Base-by-base conservation (phyloP, 2,113 vertebrate genomes). In the Melospiza georgiana region DNA sequence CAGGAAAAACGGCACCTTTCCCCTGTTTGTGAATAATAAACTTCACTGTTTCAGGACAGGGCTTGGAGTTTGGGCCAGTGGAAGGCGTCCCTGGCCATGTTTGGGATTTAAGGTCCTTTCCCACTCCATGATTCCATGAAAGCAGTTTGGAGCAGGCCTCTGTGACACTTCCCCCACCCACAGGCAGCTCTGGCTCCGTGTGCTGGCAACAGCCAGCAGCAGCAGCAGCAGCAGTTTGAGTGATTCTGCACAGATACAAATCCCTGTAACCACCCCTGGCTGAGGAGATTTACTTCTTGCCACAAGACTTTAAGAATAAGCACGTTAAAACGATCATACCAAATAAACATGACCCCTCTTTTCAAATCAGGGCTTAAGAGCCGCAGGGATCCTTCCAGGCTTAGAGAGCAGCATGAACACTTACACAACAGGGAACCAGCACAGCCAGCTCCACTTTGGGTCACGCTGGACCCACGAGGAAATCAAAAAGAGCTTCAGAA, bases 241-340 rank as follows among this genome's bases (percentile, higher is more conserved):
- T 57, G 81, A 93, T 79, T n/a, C 59, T 83, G 69, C 87, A 69
- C 72, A 84, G 84, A 87, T 75, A 19, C 43, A 74, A 94, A 95
- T 82, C 96, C 20, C 3, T 31, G 73, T 80, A 85, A 86, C 76
- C 76, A 62, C 2, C 43, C 77, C 39, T 30, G 54, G 54, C 95
- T 94, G 84, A 94, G 69, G 48, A 93, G 91, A 96, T 94, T 93
- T 89, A 54, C 89, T 93, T 67, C 92, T 94, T 82, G 66, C 82
- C 91, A 96, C 76, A 51, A 92, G 79, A 92, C 85, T 94, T 95
- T n/a, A 58, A 77, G 85, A 88, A 91, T 86, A 96, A 96, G 94
- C 92, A 93, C 27, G 93, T 94, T 97, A 94, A 94, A 95, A 83
- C 3, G 22, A 96, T 94, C 95, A 48, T 3, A 48, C 11, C 76